Conservation (phyloP, 2,113 vertebrate genomes). For the Cryptotis parvus region DNA sequence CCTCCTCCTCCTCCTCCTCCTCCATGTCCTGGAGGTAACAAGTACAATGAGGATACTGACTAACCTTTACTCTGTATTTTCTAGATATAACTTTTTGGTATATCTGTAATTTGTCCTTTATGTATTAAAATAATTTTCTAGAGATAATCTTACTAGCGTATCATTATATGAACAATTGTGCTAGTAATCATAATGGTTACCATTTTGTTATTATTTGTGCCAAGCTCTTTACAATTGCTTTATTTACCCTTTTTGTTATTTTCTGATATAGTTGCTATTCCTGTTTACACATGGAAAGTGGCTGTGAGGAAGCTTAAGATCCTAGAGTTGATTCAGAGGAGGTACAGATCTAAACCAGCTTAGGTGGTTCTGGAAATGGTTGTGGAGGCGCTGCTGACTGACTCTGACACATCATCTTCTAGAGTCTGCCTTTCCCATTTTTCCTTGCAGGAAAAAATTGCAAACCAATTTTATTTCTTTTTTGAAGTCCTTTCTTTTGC, state of each 20-base stretch:
- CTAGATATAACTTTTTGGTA: conserved; percentile 1
- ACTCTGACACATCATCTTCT: not conserved
- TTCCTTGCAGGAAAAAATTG: not conserved
- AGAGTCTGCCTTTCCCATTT: not conserved
- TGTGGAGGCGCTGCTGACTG: not conserved
- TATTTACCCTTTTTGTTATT: not conserved
- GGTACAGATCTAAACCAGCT: not conserved
- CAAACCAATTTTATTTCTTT: not conserved
- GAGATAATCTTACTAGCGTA: not conserved
- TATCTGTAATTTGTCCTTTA: conserved; percentile 12
- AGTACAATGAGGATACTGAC: not conserved
- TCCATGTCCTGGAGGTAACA: not conserved
- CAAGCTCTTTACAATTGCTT: not conserved
- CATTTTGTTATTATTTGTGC: not conserved
- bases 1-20: not conserved
- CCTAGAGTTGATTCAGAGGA: not conserved
- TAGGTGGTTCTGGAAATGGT: conserved; percentile 29
- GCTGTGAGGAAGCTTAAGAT: not conserved
- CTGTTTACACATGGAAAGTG: conserved; percentile 14
- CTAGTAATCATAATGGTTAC: not conserved
- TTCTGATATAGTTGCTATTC: not conserved
- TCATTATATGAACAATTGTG: not conserved
- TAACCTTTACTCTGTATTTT: not conserved
- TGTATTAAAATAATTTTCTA: not conserved
- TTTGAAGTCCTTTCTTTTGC: conserved; percentile 11